A percentile compares a stretch with the other conserved stretches of the same genome.
phyloP scores from a whole-genome alignment of 2,113 vertebrate species.

The Pseudorhombus dupliciocellatus region DNA sequence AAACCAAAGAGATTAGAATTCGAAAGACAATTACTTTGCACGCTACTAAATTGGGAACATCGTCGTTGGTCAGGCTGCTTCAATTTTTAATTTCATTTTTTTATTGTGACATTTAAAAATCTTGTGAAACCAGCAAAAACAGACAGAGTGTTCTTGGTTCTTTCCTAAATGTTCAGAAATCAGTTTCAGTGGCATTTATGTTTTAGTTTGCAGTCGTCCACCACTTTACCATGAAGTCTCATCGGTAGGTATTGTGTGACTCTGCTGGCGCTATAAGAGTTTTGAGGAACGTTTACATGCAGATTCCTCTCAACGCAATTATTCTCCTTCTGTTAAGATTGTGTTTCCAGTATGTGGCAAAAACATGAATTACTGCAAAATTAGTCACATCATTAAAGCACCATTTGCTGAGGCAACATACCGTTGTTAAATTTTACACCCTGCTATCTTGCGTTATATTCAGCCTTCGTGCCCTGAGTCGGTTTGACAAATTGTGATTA shows the following conservation, averaged over 20 bases:
- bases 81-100: background rate
- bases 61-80: background rate
- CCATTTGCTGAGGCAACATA: constrained; percentile 9
- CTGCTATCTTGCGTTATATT: constrained; percentile 16
- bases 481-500: constrained; percentile 49
- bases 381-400: constrained; percentile 15
- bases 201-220: too few relatives aligned
- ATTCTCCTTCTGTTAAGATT: background rate
- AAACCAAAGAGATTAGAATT: constrained; percentile 1
- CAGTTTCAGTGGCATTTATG: too few relatives aligned
- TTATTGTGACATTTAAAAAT: background rate
- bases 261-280: too few relatives aligned
- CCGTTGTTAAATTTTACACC: constrained; percentile 32
- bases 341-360: background rate
- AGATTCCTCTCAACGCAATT: background rate
- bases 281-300: background rate
- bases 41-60: background rate
- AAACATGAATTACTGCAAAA: constrained; percentile 23
- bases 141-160: background rate
- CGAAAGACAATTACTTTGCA: background rate
- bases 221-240: too few relatives aligned
- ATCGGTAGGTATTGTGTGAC: too few relatives aligned
- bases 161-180: background rate
- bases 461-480: background rate
- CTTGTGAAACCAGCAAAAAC: background rate